These are phyloP conservation scores for Pogonus chalceus DNA, from an alignment of 1,140 invertebrate species.

Conservation along the genomic window DNA sequence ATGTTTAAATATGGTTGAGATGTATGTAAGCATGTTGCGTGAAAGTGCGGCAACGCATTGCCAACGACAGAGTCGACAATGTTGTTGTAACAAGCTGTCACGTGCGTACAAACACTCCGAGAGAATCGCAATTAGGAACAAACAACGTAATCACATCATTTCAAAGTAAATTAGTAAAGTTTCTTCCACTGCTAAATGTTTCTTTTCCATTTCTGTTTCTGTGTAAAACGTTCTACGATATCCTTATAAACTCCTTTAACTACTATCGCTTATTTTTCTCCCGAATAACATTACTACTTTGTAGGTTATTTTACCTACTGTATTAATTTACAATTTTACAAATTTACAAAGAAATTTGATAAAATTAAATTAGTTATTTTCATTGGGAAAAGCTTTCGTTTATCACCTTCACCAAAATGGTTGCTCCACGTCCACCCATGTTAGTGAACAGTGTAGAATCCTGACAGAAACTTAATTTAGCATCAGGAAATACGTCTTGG, in stretches of 20 bases:
- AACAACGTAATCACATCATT: conserved; percentile 6
- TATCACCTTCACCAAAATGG: too few relatives aligned
- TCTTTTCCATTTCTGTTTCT: too few relatives aligned
- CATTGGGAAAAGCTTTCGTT: background rate
- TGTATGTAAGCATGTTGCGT: too few relatives aligned
- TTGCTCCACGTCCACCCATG: too few relatives aligned
- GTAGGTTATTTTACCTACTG: background rate
- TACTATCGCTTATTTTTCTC: background rate
- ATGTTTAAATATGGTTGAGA: too few relatives aligned
- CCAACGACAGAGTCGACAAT: too few relatives aligned
- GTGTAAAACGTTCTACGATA: background rate
- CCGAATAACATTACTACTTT: background rate
- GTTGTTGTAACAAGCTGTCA: too few relatives aligned
- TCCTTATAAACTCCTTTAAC: background rate
- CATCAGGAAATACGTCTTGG: background rate
- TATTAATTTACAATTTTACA: background rate
- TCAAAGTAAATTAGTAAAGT: conserved; percentile 2
- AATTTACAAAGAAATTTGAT: background rate
- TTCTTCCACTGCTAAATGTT: background rate
- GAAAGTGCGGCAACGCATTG: too few relatives aligned
- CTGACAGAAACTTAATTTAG: background rate
- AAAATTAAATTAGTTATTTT: background rate
- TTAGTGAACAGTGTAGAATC: background rate
- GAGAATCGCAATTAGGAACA: conserved; percentile 1
- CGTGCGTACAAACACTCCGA: background rate